These are phyloP conservation scores for Lasioglossum lativentre DNA, from an alignment of 2,888 invertebrate genomes.

Conservation along the genomic window DNA sequence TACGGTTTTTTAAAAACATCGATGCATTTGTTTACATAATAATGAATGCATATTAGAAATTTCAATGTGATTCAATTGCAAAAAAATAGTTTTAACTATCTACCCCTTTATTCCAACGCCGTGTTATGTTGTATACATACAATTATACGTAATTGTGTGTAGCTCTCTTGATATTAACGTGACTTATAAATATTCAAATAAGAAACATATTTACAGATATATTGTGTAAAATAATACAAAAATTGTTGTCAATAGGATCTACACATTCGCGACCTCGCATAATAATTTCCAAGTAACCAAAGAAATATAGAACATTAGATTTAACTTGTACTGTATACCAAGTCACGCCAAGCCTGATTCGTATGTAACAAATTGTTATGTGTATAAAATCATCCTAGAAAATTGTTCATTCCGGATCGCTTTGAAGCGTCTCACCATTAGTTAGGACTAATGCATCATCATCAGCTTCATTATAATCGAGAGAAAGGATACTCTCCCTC, in stretches of 20 bases:
- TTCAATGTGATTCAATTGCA: slow-evolving; percentile 43
- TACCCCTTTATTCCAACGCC: slow-evolving; percentile 61
- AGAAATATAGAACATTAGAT: slow-evolving; percentile 27
- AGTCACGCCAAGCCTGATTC: slow-evolving; percentile 52
- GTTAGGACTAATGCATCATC: slow-evolving; percentile 90
- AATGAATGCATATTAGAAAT: slow-evolving; percentile 47
- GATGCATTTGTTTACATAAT: slow-evolving; percentile 38
- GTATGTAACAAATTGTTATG: slow-evolving; percentile 49
- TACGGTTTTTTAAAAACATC: slow-evolving; percentile 43
- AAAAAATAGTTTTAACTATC: slow-evolving; percentile 53
- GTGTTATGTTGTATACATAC: slow-evolving; percentile 54
- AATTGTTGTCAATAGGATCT: slow-evolving; percentile 29
- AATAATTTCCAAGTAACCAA: slow-evolving; percentile 21
- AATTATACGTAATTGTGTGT: slow-evolving; percentile 47
- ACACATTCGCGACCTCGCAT: not conserved
- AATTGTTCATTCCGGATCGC: slow-evolving; percentile 80
- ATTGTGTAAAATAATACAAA: slow-evolving; percentile 20
- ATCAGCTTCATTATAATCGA: slow-evolving; percentile 90
- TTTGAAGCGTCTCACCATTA: slow-evolving; percentile 87
- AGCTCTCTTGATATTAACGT: slow-evolving; percentile 50
- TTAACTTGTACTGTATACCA: slow-evolving; percentile 45
- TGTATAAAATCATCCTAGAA: slow-evolving; percentile 54
- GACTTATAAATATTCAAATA: slow-evolving; percentile 46
- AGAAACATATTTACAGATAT: slow-evolving; percentile 58
- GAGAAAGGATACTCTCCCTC: slow-evolving; percentile 89